Percentiles rank a stretch among this genome's conserved stretches.
Evolutionary conservation across 1,140 invertebrate genomes (phyloP).

Genomic region (Platyura marginata): DNA sequence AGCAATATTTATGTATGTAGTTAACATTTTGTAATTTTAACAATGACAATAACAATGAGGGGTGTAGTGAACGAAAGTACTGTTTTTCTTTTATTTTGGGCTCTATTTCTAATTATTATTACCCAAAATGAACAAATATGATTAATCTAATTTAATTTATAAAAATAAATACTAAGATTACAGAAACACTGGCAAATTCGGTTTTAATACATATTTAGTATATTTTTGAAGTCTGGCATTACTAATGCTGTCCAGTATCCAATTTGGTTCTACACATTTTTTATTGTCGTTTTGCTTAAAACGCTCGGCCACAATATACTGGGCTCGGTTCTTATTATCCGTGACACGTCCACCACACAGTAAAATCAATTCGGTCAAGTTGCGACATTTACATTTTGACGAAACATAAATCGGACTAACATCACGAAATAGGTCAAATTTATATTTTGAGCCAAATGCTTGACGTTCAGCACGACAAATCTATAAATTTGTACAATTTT

Average conservation of each 20-base stretch:
- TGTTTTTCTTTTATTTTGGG: too few relatives aligned
- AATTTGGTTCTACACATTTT: conserved; percentile 23
- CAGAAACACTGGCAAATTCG: too few relatives aligned
- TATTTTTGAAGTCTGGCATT: conserved; percentile 16
- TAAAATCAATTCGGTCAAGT: conserved; percentile 27
- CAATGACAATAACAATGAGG: too few relatives aligned
- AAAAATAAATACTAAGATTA: too few relatives aligned
- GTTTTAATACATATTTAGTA: conserved; percentile 10
- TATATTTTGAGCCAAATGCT: conserved; percentile 27
- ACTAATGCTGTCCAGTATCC: conserved; percentile 27
- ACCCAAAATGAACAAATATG: too few relatives aligned
- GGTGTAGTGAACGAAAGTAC: too few relatives aligned
- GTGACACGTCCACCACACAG: conserved; percentile 26
- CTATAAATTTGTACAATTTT: conserved; percentile 14
- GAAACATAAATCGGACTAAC: conserved; percentile 28
- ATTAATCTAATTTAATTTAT: too few relatives aligned
- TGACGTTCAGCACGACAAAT: conserved; percentile 27
- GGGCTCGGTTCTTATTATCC: conserved; percentile 19
- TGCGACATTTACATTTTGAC: conserved; percentile 15
- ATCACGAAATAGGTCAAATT: conserved; percentile 26
- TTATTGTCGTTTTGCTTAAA: conserved; percentile 12
- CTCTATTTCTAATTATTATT: too few relatives aligned
- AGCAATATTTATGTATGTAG: too few relatives aligned
- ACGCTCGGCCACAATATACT: conserved; percentile 27
- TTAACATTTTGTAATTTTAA: too few relatives aligned